A percentile compares a stretch with the other conserved stretches of the same genome.
phyloP scores from a whole-genome alignment of 2,888 invertebrate species.

The Philopedon plagiatum region DNA sequence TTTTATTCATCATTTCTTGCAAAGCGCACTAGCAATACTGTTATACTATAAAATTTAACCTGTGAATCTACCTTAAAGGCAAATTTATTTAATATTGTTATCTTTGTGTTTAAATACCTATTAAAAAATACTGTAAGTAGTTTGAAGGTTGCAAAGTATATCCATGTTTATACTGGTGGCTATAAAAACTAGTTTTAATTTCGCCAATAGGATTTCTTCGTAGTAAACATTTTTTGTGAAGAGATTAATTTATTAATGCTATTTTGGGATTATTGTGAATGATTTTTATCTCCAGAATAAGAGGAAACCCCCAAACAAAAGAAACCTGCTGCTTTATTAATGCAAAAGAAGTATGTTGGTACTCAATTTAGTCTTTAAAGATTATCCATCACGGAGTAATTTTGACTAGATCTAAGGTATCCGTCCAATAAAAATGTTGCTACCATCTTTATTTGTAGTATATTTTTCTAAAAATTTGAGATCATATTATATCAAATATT shows the following conservation, averaged over 20 bases:
- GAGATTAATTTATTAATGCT: not conserved
- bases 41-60: not conserved
- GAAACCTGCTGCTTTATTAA: too few relatives aligned
- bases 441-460: too few relatives aligned
- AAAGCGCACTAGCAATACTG: not conserved
- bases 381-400: too few relatives aligned
- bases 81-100: constrained; percentile 34
- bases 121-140: constrained; percentile 8
- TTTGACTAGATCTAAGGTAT: too few relatives aligned
- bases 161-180: not conserved
- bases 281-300: not conserved
- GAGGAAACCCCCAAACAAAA: too few relatives aligned
- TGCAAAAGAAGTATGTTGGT: too few relatives aligned
- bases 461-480: too few relatives aligned
- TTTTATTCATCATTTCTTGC: not conserved
- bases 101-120: constrained; percentile 14
- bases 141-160: constrained; percentile 12
- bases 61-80: constrained; percentile 6
- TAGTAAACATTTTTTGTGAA: not conserved
- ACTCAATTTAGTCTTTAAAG: too few relatives aligned
- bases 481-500: too few relatives aligned
- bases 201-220: not conserved
- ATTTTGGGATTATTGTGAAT: not conserved
- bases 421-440: too few relatives aligned
- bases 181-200: constrained; percentile 5